Evolutionary conservation across 2,113 vertebrate genomes (phyloP).

Genomic region (Bathybates hornii): DNA sequence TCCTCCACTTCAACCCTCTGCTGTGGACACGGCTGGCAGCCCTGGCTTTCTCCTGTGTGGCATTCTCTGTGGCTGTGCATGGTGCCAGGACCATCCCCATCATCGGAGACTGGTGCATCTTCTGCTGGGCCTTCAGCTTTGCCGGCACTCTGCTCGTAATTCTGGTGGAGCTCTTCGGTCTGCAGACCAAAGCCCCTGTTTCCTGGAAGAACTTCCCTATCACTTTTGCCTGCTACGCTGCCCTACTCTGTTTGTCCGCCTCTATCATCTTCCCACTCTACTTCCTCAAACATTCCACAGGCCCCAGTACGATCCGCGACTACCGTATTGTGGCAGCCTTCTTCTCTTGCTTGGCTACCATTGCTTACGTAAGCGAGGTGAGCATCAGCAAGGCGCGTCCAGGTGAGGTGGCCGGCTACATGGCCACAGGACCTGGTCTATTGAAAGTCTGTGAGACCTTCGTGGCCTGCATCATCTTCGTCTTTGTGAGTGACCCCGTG

Average conservation of each 20-base stretch:
- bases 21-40: constrained; percentile 79
- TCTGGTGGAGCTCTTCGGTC: constrained; percentile 76
- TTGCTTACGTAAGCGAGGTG: constrained; percentile 80
- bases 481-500: constrained; percentile 70
- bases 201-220: constrained; percentile 60
- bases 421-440: constrained; percentile 84
- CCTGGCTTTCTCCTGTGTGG: constrained; percentile 77
- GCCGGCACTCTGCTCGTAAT: constrained; percentile 76
- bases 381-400: constrained; percentile 81
- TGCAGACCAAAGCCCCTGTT: too few relatives aligned
- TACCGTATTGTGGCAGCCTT: constrained; percentile 73
- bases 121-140: constrained; percentile 88
- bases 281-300: constrained; percentile 50
- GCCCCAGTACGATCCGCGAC: background rate
- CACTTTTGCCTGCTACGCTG: constrained; percentile 82
- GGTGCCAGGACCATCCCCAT: background rate
- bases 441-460: constrained; percentile 89
- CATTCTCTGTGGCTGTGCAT: constrained; percentile 80
- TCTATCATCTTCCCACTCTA: constrained; percentile 84
- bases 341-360: constrained; percentile 81
- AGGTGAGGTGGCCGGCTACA: constrained; percentile 83
- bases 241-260: constrained; percentile 83
- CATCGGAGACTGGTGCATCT: constrained; percentile 77
- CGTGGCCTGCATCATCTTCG: constrained; percentile 83
- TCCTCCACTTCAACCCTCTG: constrained; percentile 67